Evolutionary conservation across 2,888 invertebrate genomes (phyloP), one percentile per base, ranked within the genome.

Genomic region (Apamea epomidion): DNA sequence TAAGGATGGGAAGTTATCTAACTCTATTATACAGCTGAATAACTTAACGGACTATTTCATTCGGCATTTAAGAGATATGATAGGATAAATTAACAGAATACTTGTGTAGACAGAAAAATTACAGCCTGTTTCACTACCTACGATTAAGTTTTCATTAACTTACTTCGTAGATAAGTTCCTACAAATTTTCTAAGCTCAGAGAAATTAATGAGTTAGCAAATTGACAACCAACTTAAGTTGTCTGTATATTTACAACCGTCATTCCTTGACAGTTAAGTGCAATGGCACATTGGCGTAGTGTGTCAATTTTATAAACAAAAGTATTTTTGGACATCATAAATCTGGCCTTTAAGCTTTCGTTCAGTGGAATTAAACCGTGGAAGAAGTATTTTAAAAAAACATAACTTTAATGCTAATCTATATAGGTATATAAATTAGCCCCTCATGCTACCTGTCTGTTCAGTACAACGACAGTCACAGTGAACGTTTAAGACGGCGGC

Each of bases 341-440:
- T 16, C 29, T 29, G 18, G 18, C 8, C 2, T 29, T 7, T 10
- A n/a, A 2, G n/a, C n/a, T 45, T 69, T 45, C 5, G 14, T 48
- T 21, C 16, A 76, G 0, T 29, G 4, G 21, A 54, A 42, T 21
- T 54, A 54, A 42, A 75, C 16, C 14, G 14, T 18, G 29, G 16
- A 62, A 62, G 8, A 8, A 10, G 25, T 51, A 45, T 45, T 51
- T 6, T 18, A 6, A 51, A 62, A 29, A 29, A 16, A 16, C 48
- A 16, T 14, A 16, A 48, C 16, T 48, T 48, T 0, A 60, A 60
- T 60, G n/a, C n/a, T 29, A n/a, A 7, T 42, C 42, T 42, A 7
- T 42, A 42, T 7, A 42, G 42, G 42, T 58, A 42, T 29, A 75
- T 45, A 64, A 64, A 67, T 84, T 58, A 51, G 14, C 7, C 76